Evolutionary conservation across 2,113 vertebrate genomes (phyloP), one percentile per base, ranked within the genome.

Genomic region (Nibea albiflora): DNA sequence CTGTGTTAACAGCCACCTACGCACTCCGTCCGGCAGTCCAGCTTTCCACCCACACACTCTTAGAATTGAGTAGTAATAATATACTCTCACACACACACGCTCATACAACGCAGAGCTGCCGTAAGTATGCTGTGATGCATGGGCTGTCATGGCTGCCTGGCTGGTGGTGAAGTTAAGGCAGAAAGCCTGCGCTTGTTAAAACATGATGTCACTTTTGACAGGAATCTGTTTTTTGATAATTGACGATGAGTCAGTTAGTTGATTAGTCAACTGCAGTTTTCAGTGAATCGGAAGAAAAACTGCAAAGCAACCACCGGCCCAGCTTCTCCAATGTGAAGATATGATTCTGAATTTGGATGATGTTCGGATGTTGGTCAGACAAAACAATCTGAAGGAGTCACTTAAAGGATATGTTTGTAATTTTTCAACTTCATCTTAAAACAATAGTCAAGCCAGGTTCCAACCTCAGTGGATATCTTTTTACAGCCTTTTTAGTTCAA

Each of bases 1-100:
- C 67, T 68, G 72, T 88, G 89, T 91, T 94, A 93, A 93, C 85
- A 85, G 60, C 89, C 91, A 75, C 92, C 92, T 61, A 93, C 91
- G 75, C 90, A 85, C 80, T 77, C 71, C 10, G 54, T 71, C 70
- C 58, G 2, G 52, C 46, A n/a, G 24, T 85, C 46, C 85, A 81
- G 88, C 88, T 65, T 42, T 83, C 77, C 92, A 72, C 92, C 92
- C 90, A 94, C 92, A 76, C 73, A 54, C 68, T 68, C 60, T 68
- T 70, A 67, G 61, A 82, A 68, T 53, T 61, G 50, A 90, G 80
- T 76, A 70, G 74, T 87, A 76, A 90, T 87, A 84, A 89, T 60
- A 84, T 47, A 78, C 85, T 56, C 69, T 73, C 79, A 80, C 81
- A 79, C 88, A 79, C 88, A 88, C 81, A 61, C 24, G 44, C 60